Evolutionary conservation across 1,140 invertebrate genomes (phyloP), one percentile per base, ranked within the genome.

Genomic region (Drosophila subobscura): DNA sequence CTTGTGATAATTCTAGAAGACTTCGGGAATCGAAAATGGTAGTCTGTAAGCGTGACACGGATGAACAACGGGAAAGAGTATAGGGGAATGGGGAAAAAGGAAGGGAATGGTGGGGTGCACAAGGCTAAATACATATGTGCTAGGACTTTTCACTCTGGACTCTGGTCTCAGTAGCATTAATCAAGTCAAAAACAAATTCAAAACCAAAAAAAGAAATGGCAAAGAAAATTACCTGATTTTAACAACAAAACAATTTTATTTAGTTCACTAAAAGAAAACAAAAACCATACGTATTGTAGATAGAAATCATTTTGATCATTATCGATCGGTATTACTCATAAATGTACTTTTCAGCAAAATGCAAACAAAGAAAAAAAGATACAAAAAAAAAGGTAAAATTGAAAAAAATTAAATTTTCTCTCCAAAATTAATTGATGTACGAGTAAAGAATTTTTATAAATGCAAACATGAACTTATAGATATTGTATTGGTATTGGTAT

Each of bases 1-100:
- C 72, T 74, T 74, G 71, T 73, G 59, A 56, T 74, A 74, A 74
- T 56, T 57, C 29, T 40, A 56, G 42, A 46, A 72, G 66, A 70
- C 66, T 70, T 70, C 51, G 64, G 64, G 63, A 44, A 52, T 25
- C 23, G 50, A 27, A 40, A 70, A 37, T 29, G 5, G 44, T 56
- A 70, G 45, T 56, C 52, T 68, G 37, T 68, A 68, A 58, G 53
- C 22, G 40, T 16, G 61, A 14, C 29, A 16, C 33, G 45, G 56
- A 37, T 44, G 7, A n/a, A 27, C 40, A 10, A 44, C 14, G 7
- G 14, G 5, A 40, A 4, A 10, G 40, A 4, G 12, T 27, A 14
- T 27, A 14, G 22, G 52, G 33, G 0, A 1, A 0, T 27, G 25
- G 25, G 5, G 25, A 37, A 10, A 12, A 12, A 37, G 2, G 0